Conservation (phyloP, 2,797 vertebrate genomes). For the Toxotes lorentzi region DNA sequence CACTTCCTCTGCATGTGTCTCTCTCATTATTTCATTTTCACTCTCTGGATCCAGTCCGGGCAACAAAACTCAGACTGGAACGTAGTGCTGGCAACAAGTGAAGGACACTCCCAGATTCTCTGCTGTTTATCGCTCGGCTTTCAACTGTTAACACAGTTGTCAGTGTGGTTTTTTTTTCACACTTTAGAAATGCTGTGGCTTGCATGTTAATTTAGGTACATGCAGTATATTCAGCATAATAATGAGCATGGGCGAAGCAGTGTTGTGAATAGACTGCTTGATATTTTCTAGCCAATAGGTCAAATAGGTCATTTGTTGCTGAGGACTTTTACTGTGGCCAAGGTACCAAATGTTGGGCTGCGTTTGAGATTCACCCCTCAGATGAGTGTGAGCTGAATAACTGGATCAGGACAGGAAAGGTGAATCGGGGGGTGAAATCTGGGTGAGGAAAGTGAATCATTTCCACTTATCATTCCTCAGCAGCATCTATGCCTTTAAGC, state of each 20-base stretch:
- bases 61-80: constrained; percentile 69
- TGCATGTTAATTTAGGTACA: constrained; percentile 6
- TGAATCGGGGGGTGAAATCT: neutral
- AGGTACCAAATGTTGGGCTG: neutral
- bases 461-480: constrained; percentile 14
- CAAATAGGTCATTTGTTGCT: neutral
- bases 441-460: constrained; percentile 19
- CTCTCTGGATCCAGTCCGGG: constrained; percentile 64
- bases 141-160: constrained; percentile 46
- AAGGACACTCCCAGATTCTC: constrained; percentile 65
- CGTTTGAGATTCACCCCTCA: neutral
- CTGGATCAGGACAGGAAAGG: neutral
- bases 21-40: constrained; percentile 60
- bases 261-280: neutral
- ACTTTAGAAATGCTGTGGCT: constrained; percentile 25
- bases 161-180: constrained; percentile 26
- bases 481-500: neutral
- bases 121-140: constrained; percentile 64
- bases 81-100: constrained; percentile 67
- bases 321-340: neutral
- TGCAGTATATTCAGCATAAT: neutral
- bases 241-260: neutral
- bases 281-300: neutral
- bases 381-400: neutral
- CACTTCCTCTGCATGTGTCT: constrained; percentile 47